A percentile compares a stretch with the other conserved stretches of the same genome.
These are phyloP conservation scores for Gallirallus australis DNA, from an alignment of 2,797 vertebrate genomes.

Conservation along the genomic window DNA sequence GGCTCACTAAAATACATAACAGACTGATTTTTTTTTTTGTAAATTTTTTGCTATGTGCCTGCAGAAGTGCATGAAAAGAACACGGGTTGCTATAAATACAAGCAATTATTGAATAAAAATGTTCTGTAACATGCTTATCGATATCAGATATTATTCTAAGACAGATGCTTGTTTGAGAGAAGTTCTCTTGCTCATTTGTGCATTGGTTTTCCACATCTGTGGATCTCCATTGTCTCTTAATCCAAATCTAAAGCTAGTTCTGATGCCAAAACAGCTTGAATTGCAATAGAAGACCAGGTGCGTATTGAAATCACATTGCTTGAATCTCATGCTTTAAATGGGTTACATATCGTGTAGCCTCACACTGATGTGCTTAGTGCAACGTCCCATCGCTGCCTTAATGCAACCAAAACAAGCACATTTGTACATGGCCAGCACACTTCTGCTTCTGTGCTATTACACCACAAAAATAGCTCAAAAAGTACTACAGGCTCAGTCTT, in stretches of 20 bases:
- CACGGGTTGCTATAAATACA: constrained; percentile 40
- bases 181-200: background rate
- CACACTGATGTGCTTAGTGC: background rate
- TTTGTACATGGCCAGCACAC: background rate
- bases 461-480: constrained; percentile 22
- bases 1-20: background rate
- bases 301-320: background rate
- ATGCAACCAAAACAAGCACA: background rate
- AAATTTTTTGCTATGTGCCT: background rate
- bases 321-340: constrained; percentile 3
- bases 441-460: background rate
- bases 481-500: background rate
- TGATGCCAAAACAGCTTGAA: constrained; percentile 30
- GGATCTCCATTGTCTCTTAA: background rate
- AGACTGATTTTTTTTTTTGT: background rate
- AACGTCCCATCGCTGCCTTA: background rate
- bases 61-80: background rate
- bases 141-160: background rate
- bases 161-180: background rate
- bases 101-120: background rate
- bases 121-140: constrained; percentile 7
- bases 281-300: background rate
- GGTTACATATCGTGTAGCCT: background rate
- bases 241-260: background rate
- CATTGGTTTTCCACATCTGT: background rate